Percentiles rank a stretch among this genome's conserved stretches.
Evolutionary conservation across 2,888 invertebrate genomes (phyloP).

Genomic region (Campoplex capitator): DNA sequence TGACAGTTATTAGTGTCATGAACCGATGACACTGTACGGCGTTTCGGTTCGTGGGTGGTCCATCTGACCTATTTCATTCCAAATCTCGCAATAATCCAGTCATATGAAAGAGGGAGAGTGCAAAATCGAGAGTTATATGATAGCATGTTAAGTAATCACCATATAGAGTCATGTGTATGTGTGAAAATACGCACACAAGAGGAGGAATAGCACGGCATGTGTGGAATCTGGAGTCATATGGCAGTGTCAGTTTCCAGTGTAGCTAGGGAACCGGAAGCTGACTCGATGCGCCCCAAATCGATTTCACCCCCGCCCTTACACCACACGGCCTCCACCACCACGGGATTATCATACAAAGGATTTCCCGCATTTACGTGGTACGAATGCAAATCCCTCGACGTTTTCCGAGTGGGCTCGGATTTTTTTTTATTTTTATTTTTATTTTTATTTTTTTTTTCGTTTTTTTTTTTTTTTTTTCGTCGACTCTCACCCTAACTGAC

Average conservation of each 20-base stretch:
- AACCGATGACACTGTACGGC: not conserved
- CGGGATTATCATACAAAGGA: conserved; percentile 79
- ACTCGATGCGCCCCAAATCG: conserved; percentile 77
- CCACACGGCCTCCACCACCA: conserved; percentile 65
- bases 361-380: conserved; percentile 77
- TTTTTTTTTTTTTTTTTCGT: conserved; percentile 23
- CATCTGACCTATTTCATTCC: conserved; percentile 19
- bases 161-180: not conserved
- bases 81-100: conserved; percentile 26
- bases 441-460: not conserved
- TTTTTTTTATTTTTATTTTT: conserved; percentile 19
- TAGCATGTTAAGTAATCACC: conserved; percentile 3
- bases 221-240: conserved; percentile 33
- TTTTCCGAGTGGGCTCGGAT: conserved; percentile 62
- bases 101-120: not conserved
- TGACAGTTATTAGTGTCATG: not conserved
- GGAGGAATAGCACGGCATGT: not conserved
- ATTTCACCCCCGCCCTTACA: conserved; percentile 71
- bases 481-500: conserved; percentile 29
- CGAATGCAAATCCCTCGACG: conserved; percentile 76
- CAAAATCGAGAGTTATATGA: conserved; percentile 32
- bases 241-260: conserved; percentile 72
- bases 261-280: conserved; percentile 73
- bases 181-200: not conserved
- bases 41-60: not conserved